Evolutionary conservation across 2,113 vertebrate genomes (phyloP), one percentile per base, ranked within the genome.

Genomic region (Nannobrachium achirus): DNA sequence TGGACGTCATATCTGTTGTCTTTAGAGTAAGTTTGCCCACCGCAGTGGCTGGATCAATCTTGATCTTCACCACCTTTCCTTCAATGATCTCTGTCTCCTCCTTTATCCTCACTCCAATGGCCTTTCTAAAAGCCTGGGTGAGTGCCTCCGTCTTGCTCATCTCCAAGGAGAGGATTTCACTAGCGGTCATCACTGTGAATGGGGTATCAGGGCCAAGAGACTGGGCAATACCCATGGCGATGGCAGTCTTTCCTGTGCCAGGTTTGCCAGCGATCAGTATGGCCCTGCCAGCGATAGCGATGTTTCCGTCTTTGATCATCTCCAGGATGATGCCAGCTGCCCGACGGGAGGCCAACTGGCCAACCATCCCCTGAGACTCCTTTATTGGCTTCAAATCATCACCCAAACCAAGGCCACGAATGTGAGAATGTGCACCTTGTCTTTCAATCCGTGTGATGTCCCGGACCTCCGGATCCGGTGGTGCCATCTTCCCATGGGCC

Each of bases 31-130:
- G 80, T 80, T 98, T 98, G 14, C 97, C 97, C 56, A 97, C 97
- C 48, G 96, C 97, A 0, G 96, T 98, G 5, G 97, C 97, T 0
- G 97, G 91, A 59, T 98, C 97, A 4, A 98, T 98, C 86, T 98
- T 96, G 79, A 98, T 95, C 80, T 98, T 96, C 20, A 98, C 97
- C 76, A 98, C 97, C 45, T 98, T 96, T 9, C 96, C 96, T 79
- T 98, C 97, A 7, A 98, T 98, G 63, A 98, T 98, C 87, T 98
- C 97, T 0, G 96, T 97, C 83, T 98, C 96, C 41, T 98, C 97
- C 84, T 96, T 97, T 83, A 97, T 97, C 20, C 96, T 92, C 16
- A 98, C 96, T 0, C 96, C 96, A 0, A 98, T 97, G 71, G 96
- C 96, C 63, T 96, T 91, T 9, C 96, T 94, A 85, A 98, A 97